These are phyloP conservation scores for Atta cephalotes DNA, from an alignment of 1,140 invertebrate species.

Conservation along the genomic window DNA sequence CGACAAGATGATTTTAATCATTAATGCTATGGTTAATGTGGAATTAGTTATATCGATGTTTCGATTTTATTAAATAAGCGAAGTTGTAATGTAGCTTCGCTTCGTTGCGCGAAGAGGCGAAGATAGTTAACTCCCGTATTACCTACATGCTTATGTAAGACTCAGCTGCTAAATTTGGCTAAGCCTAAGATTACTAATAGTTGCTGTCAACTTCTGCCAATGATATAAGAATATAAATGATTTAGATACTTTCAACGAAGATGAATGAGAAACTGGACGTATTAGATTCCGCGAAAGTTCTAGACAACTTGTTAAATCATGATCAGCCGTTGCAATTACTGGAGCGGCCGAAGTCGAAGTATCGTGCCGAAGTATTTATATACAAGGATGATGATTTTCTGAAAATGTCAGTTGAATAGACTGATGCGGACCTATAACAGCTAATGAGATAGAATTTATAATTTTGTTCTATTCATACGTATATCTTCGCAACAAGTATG, in stretches of 20 bases:
- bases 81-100: not conserved
- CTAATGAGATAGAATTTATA: constrained; percentile 45
- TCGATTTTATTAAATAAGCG: constrained; percentile 19
- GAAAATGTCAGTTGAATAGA: constrained; percentile 37
- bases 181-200: constrained; percentile 58
- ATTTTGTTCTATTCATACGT: constrained; percentile 36
- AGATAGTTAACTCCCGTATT: constrained; percentile 30
- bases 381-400: constrained; percentile 32
- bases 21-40: not conserved
- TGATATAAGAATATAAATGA: constrained; percentile 63
- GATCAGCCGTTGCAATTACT: constrained; percentile 45
- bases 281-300: constrained; percentile 56
- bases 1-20: not conserved
- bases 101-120: not conserved
- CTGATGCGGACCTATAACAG: constrained; percentile 28
- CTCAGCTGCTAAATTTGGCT: constrained; percentile 54
- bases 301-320: constrained; percentile 49
- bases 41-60: constrained; percentile 15
- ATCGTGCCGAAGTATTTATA: constrained; percentile 25
- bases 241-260: constrained; percentile 52
- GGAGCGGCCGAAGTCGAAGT: not conserved
- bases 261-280: constrained; percentile 52
- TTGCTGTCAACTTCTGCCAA: constrained; percentile 54
- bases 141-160: constrained; percentile 43
- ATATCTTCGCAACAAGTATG: not conserved